Conservation (phyloP, 2,888 invertebrate genomes). For the Ophion obscuratus region DNA sequence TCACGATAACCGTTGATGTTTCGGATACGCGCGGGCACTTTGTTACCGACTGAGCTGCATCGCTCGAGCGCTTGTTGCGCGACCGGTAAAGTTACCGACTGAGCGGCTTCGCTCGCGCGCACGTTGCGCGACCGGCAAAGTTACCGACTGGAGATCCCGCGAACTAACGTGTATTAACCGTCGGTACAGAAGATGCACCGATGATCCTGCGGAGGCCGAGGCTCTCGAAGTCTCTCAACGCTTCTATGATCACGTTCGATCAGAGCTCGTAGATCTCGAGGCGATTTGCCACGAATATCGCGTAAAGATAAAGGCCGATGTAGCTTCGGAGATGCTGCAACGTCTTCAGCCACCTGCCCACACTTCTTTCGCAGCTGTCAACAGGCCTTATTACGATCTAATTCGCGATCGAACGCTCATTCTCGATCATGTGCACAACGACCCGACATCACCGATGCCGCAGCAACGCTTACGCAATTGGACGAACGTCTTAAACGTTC, state of each 20-base stretch:
- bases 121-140: background rate
- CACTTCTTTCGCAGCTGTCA: constrained; percentile 20
- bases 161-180: background rate
- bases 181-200: background rate
- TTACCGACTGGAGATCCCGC: background rate
- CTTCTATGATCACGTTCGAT: constrained; percentile 61
- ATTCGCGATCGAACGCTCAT: background rate
- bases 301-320: constrained; percentile 60
- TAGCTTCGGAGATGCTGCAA: constrained; percentile 50
- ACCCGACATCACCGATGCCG: constrained; percentile 2
- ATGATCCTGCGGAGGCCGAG: constrained; percentile 2
- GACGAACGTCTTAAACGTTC: constrained; percentile 61
- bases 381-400: constrained; percentile 32
- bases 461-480: constrained; percentile 59
- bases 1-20: too few species aligned
- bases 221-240: constrained; percentile 15
- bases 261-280: constrained; percentile 66
- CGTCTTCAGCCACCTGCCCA: constrained; percentile 57
- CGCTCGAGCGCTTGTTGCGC: too few species aligned
- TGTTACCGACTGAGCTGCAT: background rate
- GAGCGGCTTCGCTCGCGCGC: background rate
- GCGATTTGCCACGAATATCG: constrained; percentile 65
- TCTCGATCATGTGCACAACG: constrained; percentile 5
- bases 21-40: too few species aligned
- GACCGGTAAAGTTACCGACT: background rate